Base-by-base conservation (phyloP, 2,797 vertebrate species). In the Selene dorsalis region DNA sequence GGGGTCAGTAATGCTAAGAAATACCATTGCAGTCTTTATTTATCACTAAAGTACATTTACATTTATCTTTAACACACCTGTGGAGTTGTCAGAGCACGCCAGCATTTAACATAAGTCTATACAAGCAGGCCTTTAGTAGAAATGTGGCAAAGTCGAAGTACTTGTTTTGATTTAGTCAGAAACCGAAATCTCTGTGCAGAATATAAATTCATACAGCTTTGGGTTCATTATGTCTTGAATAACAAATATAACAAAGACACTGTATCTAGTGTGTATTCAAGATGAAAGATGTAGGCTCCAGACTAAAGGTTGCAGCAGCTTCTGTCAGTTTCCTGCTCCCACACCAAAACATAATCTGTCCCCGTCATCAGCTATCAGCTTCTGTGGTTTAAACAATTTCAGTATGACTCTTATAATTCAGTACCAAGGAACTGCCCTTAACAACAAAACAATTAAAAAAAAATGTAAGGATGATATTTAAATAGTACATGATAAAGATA, bases 1-100 rank as follows among this genome's bases (percentile, higher is more conserved):
- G 72, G 55, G 89, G 88, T 92, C 73, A 90, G 88, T 88, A 72
- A 41, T 8, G 20, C 18, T 67, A 14, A 12, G 48, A 63, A 45
- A 82, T 20, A 82, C 38, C 56, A 53, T 18, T 73, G 4, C 41
- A 32, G 2, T 64, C 28, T 48, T 43, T 3, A 12, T 73, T 56
- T 30, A 43, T 38, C 28, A 16, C 43, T 10, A 2, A 2, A 35
- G 7, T 28, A 28, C 5, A 7, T 20, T 66, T 3, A 32, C 4
- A 43, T 59, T 32, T 16, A 10, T 72, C 16, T 20, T 2, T 18
- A 3, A 69, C 4, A 32, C 10, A 43, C 24, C 10, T 35, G 4
- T 24, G 7, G 6, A 22, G 53, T 7, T 48, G 18, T 63, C 14
- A 26, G 20, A 35, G n/a, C 20, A 57, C 39, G 41, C 2, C 0